Conservation (phyloP, 2,888 invertebrate genomes). For the Oligia strigilis region DNA sequence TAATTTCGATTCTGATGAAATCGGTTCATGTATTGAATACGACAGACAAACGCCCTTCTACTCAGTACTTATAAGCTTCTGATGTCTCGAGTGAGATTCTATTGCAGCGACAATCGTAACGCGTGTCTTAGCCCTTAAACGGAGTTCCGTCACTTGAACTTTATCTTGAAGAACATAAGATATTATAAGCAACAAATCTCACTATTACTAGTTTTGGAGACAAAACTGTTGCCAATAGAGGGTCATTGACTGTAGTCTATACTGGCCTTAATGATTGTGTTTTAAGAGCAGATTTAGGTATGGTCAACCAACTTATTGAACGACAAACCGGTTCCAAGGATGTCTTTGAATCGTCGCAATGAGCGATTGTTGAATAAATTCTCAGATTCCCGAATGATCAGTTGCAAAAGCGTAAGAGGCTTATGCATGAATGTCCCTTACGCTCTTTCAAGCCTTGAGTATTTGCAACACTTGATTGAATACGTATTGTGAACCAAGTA, state of each 20-base stretch:
- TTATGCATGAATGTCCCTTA: background rate
- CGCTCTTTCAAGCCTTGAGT: conserved; percentile 4
- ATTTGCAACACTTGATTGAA: conserved; percentile 19
- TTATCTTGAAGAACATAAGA: conserved; percentile 29
- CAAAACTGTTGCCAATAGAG: conserved; percentile 57
- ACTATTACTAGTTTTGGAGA: conserved; percentile 16
- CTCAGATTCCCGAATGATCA: conserved; percentile 5
- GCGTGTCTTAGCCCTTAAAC: conserved; percentile 30
- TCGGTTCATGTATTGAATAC: conserved; percentile 23
- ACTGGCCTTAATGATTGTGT: conserved; percentile 21
- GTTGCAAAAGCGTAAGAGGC: conserved; percentile 4
- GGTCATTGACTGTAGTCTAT: conserved; percentile 66
- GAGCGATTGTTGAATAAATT: conserved; percentile 39
- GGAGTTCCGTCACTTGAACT: conserved; percentile 24
- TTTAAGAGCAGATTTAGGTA: conserved; percentile 16
- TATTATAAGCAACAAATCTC: conserved; percentile 21
- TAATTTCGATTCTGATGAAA: conserved; percentile 25
- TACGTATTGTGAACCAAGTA: conserved; percentile 56
- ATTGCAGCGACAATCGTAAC: conserved; percentile 3
- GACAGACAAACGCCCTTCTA: background rate
- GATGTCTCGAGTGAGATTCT: background rate
- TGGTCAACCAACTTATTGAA: conserved; percentile 68
- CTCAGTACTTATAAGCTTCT: background rate
- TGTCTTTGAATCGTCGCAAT: conserved; percentile 66
- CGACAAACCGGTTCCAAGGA: conserved; percentile 72